Percentiles rank a stretch among this genome's conserved stretches.
phyloP scores from a whole-genome alignment of 1,140 invertebrate genomes.

The Homarus americanus region DNA sequence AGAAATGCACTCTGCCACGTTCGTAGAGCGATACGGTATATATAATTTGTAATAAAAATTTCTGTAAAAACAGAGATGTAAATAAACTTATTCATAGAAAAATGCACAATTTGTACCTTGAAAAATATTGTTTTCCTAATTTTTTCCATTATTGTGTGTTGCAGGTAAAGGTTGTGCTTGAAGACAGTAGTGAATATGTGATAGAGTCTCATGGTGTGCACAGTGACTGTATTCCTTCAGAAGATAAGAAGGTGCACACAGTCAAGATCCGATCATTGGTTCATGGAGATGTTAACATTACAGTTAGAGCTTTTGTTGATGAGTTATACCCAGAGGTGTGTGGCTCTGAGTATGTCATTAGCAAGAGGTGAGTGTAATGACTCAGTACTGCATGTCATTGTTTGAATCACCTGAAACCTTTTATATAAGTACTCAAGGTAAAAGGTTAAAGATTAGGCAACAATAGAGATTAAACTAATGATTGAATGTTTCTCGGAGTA shows the following conservation, averaged over 20 bases:
- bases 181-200: slow-evolving; percentile 23
- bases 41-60: too few relatives aligned
- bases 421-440: too few relatives aligned
- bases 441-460: too few relatives aligned
- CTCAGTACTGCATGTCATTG: neutral
- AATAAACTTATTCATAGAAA: too few relatives aligned
- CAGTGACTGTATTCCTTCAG: slow-evolving; percentile 41
- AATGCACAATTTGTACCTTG: too few relatives aligned
- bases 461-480: too few relatives aligned
- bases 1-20: too few relatives aligned
- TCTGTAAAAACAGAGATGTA: too few relatives aligned
- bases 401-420: too few relatives aligned
- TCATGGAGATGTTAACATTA: slow-evolving; percentile 39
- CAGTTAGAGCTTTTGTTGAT: slow-evolving; percentile 36
- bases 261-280: slow-evolving; percentile 26
- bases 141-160: neutral
- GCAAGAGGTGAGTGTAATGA: slow-evolving; percentile 75
- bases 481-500: too few relatives aligned
- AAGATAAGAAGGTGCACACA: slow-evolving; percentile 54
- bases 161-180: slow-evolving; percentile 35
- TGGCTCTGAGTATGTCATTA: slow-evolving; percentile 78
- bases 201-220: neutral
- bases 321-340: slow-evolving; percentile 77
- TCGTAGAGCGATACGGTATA: too few relatives aligned
- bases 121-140: too few relatives aligned